A percentile compares a stretch with the other conserved stretches of the same genome.
Evolutionary conservation across 2,797 vertebrate species (phyloP).

Genomic region (Acipenser transmontanus): DNA sequence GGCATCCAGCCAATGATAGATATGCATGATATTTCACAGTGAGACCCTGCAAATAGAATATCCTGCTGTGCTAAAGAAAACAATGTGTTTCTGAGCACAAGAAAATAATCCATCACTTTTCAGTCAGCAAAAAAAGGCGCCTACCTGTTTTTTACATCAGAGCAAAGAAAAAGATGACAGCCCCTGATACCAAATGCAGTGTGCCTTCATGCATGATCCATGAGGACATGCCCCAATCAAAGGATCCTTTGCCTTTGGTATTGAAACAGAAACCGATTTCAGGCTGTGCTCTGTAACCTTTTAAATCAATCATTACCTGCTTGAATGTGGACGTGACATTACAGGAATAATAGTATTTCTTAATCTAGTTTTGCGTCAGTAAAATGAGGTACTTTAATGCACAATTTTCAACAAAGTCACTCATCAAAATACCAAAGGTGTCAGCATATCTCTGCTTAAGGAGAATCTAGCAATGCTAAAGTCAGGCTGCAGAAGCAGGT

Average conservation of each 20-base stretch:
- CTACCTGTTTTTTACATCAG: slow-evolving; percentile 95
- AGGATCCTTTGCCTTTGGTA: slow-evolving; percentile 55
- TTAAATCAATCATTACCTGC: slow-evolving; percentile 42
- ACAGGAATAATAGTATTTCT: slow-evolving; percentile 54
- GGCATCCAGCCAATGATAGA: slow-evolving; percentile 79
- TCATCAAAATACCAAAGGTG: neutral
- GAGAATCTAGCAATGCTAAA: neutral
- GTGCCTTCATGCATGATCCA: slow-evolving; percentile 65
- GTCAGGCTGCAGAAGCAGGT: neutral
- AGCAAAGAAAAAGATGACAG: slow-evolving; percentile 64
- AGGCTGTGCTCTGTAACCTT: slow-evolving; percentile 34
- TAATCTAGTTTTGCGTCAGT: slow-evolving; percentile 46
- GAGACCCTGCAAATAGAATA: slow-evolving; percentile 95
- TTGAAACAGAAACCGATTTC: slow-evolving; percentile 40
- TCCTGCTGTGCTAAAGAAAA: slow-evolving; percentile 99
- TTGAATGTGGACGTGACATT: slow-evolving; percentile 43
- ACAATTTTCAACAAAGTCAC: neutral
- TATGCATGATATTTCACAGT: slow-evolving; percentile 90
- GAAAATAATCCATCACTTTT: slow-evolving; percentile 94
- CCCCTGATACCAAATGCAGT: slow-evolving; percentile 61
- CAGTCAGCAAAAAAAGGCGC: slow-evolving; percentile 61
- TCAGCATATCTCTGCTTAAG: neutral
- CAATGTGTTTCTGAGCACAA: slow-evolving; percentile 95
- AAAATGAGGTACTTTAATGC: slow-evolving; percentile 34
- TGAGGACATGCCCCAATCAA: slow-evolving; percentile 68